Conservation (phyloP, 1,140 invertebrate species). For the Homalodisca vitripennis region DNA sequence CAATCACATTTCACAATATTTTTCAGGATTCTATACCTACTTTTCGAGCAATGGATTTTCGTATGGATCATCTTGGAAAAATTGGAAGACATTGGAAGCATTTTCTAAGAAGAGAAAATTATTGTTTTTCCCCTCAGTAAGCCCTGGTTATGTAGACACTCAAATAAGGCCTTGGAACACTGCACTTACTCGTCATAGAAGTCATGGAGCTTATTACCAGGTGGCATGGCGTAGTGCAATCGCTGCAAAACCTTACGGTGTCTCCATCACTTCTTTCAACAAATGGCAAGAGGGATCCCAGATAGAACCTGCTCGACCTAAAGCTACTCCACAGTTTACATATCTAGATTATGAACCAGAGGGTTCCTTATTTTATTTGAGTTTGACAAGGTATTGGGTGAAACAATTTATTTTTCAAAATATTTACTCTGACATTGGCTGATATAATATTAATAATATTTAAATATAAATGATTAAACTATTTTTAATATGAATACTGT, state of each 20-base stretch:
- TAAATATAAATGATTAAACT: too few relatives aligned
- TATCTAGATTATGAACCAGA: slow-evolving; percentile 59
- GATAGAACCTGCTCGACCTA: slow-evolving; percentile 58
- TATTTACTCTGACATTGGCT: too few relatives aligned
- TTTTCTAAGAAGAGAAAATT: slow-evolving; percentile 57
- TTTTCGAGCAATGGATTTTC: slow-evolving; percentile 59
- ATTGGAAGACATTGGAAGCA: slow-evolving; percentile 58
- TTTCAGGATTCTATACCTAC: slow-evolving; percentile 58
- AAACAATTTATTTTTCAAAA: slow-evolving; percentile 38
- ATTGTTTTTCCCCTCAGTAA: slow-evolving; percentile 59
- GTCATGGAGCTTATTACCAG: slow-evolving; percentile 51
- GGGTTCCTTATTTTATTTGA: slow-evolving; percentile 56
- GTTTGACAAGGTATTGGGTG: slow-evolving; percentile 59
- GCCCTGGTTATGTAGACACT: slow-evolving; percentile 59
- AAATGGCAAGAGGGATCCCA: slow-evolving; percentile 63
- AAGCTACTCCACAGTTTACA: slow-evolving; percentile 50
- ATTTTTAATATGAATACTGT: too few relatives aligned
- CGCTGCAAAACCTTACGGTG: slow-evolving; percentile 51
- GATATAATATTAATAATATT: too few relatives aligned
- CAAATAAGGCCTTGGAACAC: slow-evolving; percentile 55
- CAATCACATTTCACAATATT: too few relatives aligned
- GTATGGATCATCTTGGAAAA: slow-evolving; percentile 63
- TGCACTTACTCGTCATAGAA: slow-evolving; percentile 54
- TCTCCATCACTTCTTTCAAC: slow-evolving; percentile 61
- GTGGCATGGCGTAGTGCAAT: slow-evolving; percentile 56